These are phyloP conservation scores for Hemithea aestivaria DNA, from an alignment of 2,888 invertebrate genomes.

Conservation along the genomic window DNA sequence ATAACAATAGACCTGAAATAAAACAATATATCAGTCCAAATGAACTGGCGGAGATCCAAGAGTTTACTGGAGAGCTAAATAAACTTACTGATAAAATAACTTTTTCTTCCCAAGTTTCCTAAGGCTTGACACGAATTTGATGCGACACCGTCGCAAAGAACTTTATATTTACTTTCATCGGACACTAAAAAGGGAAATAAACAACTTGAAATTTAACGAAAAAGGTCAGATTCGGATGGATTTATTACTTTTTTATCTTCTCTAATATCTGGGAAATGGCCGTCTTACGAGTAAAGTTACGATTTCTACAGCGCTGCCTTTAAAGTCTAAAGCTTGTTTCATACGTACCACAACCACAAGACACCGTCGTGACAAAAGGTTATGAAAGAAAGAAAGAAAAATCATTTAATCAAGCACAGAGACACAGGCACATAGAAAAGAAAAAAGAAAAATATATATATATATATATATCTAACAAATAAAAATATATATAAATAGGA, in stretches of 20 bases:
- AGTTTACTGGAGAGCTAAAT: constrained; percentile 4
- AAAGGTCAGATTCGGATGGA: constrained; percentile 15
- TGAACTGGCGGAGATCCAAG: constrained; percentile 13
- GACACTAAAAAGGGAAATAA: constrained; percentile 13
- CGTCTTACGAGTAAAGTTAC: constrained; percentile 22
- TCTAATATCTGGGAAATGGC: constrained; percentile 31
- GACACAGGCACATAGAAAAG: too few relatives aligned
- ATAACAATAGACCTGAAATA: not conserved
- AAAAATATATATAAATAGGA: too few relatives aligned
- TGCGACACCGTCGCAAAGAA: constrained; percentile 5
- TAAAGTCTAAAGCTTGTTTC: too few relatives aligned
- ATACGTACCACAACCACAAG: too few relatives aligned
- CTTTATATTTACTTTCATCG: constrained; percentile 13
- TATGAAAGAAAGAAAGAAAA: too few relatives aligned
- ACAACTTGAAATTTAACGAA: constrained; percentile 12
- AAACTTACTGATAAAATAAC: constrained; percentile 15
- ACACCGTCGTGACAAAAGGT: too few relatives aligned
- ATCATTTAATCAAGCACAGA: too few relatives aligned
- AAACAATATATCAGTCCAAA: constrained; percentile 8
- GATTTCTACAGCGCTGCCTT: constrained; percentile 29
- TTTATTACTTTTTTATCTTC: constrained; percentile 31
- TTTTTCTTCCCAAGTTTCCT: constrained; percentile 10
- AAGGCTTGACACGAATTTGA: constrained; percentile 11
- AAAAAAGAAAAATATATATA: too few relatives aligned
- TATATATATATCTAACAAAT: too few relatives aligned